Evolutionary conservation across 2,113 vertebrate genomes (phyloP).

Genomic region (Macheiramphus alcinus): DNA sequence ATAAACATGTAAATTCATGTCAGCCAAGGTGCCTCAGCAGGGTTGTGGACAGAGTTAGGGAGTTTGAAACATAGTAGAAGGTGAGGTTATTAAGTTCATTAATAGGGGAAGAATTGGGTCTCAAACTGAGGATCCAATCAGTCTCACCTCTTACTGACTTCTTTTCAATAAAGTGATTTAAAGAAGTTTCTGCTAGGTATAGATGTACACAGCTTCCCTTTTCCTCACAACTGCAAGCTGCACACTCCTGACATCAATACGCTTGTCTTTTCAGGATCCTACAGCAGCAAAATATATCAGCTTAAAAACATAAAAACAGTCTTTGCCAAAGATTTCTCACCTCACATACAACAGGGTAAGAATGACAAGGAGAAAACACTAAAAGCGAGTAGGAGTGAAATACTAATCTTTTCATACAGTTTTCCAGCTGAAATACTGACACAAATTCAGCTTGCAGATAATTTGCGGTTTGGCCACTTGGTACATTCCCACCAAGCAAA

Average conservation of each 20-base stretch:
- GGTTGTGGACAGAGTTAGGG: background rate
- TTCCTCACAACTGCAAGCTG: background rate
- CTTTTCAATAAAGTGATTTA: background rate
- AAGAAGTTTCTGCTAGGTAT: background rate
- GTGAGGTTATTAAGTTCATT: background rate
- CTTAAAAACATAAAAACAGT: background rate
- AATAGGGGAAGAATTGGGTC: background rate
- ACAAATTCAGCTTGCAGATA: background rate
- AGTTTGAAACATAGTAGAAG: background rate
- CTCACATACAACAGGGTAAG: background rate
- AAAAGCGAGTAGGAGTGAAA: background rate
- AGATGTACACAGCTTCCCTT: background rate
- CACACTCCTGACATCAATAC: background rate
- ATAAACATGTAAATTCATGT: background rate
- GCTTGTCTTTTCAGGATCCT: background rate
- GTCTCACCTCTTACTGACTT: background rate
- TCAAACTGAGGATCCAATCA: background rate
- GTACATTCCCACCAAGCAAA: background rate
- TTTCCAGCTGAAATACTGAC: slow-evolving; percentile 1
- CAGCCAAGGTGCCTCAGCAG: background rate
- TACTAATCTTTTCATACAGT: background rate
- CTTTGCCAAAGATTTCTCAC: background rate
- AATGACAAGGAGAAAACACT: slow-evolving; percentile 2
- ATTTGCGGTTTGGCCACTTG: background rate
- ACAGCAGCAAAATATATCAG: background rate